Base-by-base conservation (phyloP, 2,113 vertebrate species). In the Zingel zingel region DNA sequence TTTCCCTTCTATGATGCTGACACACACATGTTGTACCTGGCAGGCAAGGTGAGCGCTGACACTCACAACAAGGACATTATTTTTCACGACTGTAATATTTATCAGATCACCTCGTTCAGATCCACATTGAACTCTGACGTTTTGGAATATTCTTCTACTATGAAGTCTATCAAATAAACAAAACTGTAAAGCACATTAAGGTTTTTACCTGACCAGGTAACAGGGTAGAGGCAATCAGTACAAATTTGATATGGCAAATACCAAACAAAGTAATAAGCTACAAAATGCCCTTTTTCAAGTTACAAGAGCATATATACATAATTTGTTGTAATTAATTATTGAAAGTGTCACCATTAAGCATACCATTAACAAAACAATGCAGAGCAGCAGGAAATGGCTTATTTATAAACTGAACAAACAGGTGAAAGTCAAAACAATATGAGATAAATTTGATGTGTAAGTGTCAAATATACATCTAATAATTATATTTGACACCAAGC, bases 21-120 rank as follows among this genome's bases (percentile, higher is more conserved):
- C 92, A 99, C 98, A 0, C 98, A 99, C 91, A 99, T 99, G 98
- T 87, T 99, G 30, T 99, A 99, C 92, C 86, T 99, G 93, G 98
- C 98, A 47, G 98, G 98, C 87, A 99, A 99, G 97, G 98, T 99
- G 54, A 67, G 89, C 15, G 1, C 48, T 2, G 4, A 27, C 18
- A 15, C 19, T 23, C 57, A 30, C 13, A 21, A 13, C 27, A 39
- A 12, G 23, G 18, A 51, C 6, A 16, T 66, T 6, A 33, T 68
- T 43, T 23, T n/a, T 39, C 3, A 45, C 5, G 21, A 47, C 25
- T 48, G 6, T 59, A 39, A 19, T 50, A 13, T 39, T 61, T 71
- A 6, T 56, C 25, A 45, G 33, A 56, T 27, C 13, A 43, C 16
- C 15, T 18, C 2, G 21, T 54, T 27, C n/a, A 43, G 11, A 54